A percentile compares a stretch with the other conserved stretches of the same genome.
phyloP scores from a whole-genome alignment of 2,797 vertebrate species.

The Adelosebastes latens region DNA sequence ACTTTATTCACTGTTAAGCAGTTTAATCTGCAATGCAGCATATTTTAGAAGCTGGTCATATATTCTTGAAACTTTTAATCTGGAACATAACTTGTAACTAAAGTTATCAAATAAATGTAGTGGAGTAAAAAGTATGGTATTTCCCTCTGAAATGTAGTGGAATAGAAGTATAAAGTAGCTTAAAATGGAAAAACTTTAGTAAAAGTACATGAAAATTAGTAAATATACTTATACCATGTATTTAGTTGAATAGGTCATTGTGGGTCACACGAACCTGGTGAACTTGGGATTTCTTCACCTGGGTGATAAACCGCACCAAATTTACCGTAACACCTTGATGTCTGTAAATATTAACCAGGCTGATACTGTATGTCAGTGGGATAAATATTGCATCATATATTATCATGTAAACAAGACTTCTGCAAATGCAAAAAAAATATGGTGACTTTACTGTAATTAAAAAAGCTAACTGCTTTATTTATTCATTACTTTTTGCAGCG shows the following conservation, averaged over 20 bases:
- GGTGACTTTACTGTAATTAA: background rate
- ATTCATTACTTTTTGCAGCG: background rate
- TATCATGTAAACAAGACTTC: background rate
- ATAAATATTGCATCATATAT: conserved; percentile 4
- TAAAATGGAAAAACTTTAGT: background rate
- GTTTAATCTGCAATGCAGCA: background rate
- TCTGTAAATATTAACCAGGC: conserved; percentile 59
- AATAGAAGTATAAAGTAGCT: background rate
- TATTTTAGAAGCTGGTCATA: background rate
- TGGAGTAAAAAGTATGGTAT: background rate
- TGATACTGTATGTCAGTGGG: conserved; percentile 5
- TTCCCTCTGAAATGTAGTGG: background rate
- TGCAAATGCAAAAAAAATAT: background rate
- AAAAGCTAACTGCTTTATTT: background rate
- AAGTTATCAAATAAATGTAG: background rate
- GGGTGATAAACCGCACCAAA: conserved; percentile 14
- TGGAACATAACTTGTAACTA: background rate
- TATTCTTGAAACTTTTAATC: background rate
- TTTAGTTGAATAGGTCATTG: background rate
- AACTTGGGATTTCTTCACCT: conserved; percentile 25
- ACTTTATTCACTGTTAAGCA: background rate
- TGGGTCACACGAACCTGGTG: background rate
- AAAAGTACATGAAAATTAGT: background rate
- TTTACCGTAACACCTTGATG: conserved; percentile 7
- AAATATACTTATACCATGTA: background rate